Base-by-base conservation (phyloP, 2,113 vertebrate genomes). In the Urocolius indicus region DNA sequence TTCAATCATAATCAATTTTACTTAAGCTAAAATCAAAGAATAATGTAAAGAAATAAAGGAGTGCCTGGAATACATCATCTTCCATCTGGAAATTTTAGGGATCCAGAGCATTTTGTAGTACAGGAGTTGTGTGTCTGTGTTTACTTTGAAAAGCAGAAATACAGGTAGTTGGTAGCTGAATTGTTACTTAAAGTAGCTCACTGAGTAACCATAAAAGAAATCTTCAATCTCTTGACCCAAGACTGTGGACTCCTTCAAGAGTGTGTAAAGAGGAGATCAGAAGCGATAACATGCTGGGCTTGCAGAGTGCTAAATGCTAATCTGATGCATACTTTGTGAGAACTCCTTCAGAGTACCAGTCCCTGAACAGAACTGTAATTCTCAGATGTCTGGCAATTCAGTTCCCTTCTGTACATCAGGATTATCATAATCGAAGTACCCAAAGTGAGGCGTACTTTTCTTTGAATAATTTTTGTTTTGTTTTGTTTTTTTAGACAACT, bases 141-240 rank as follows among this genome's bases (percentile, higher is more conserved):
- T 93, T 51, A 24, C 52, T 91, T 76, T 74, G 90, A 89, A 92
- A 92, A 79, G 72, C 43, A 84, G 66, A 78, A 86, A 93, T 62
- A 46, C 76, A 71, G 19, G 34, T 41, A 71, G 3, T 5, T 48
- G 77, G 78, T 45, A 43, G 21, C 45, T 76, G 32, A 68, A 26
- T 36, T 81, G 17, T 85, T 82, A 82, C 27, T 65, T 48, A 32
- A 69, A 80, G 29, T 10, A 72, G 45, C 18, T 65, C 59, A 59
- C 26, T 52, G 43, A 46, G 45, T 30, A 89, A 51, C 57, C 16
- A 4, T 69, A 68, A 91, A 61, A 86, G 5, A 78, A 36, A 63
- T 24, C 38, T 84, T 92, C 29, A 59, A 16, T 80, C 32, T 23
- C 23, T 74, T 79, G 9, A 84, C 20, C 55, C 51, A 48, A 66